Conservation (phyloP, 2,797 vertebrate genomes). For the Hoplostethus mediterraneus region DNA sequence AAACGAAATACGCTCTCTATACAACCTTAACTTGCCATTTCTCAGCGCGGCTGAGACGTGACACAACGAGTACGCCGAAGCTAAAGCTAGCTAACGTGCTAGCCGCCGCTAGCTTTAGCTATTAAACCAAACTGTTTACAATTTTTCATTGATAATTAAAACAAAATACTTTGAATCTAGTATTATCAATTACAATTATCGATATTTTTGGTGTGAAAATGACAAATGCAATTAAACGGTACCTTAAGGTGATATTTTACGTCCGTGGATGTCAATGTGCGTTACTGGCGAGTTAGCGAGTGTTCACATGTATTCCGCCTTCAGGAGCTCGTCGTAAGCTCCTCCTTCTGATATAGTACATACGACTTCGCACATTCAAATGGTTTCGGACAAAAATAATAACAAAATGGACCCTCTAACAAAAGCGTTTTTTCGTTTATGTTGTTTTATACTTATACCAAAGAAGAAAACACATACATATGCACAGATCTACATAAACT, state of each 20-base stretch:
- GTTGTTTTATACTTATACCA: too few species aligned
- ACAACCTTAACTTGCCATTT: background rate
- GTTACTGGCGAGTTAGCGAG: background rate
- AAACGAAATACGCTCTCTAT: background rate
- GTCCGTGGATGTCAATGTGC: slow-evolving; percentile 27
- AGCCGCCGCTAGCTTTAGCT: slow-evolving; percentile 9
- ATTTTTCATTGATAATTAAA: background rate
- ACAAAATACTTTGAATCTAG: background rate
- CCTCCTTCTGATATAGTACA: too few species aligned
- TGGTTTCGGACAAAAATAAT: too few species aligned
- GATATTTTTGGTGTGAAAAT: accelerated
- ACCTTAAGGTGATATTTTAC: slow-evolving; percentile 46
- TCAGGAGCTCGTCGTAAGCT: background rate
- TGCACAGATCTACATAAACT: too few species aligned
- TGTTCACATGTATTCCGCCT: slow-evolving; percentile 34
- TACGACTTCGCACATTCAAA: too few species aligned
- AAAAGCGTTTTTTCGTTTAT: too few species aligned
- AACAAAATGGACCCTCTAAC: too few species aligned
- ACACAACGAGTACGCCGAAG: background rate
- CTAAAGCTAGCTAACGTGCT: slow-evolving; percentile 30
- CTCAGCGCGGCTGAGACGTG: slow-evolving; percentile 4
- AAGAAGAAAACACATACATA: too few species aligned
- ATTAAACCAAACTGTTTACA: background rate
- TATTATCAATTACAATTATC: accelerated
- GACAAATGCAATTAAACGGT: background rate